Base-by-base conservation (phyloP, 1,140 invertebrate species). In the Procambarus clarkii region DNA sequence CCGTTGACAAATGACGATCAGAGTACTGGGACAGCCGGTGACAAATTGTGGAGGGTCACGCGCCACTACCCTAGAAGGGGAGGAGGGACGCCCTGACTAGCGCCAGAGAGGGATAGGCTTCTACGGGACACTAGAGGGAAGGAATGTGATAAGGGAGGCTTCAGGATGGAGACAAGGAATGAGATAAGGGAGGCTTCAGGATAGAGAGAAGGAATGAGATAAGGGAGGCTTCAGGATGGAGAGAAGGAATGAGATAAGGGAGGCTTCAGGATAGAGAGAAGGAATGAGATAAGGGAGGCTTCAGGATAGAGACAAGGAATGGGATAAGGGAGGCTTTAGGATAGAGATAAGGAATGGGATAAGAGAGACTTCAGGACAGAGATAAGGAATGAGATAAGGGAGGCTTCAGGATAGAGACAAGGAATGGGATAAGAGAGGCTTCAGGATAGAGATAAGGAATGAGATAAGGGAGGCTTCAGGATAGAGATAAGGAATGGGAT, bases 31-130 rank as follows among this genome's bases (percentile, higher is more conserved):
- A 83, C 81, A 83, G 58, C 60, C 58, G 69, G 81, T 83, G 81
- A 83, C 81, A 83, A 83, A 83, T 83, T 83, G 81, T 83, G 81
- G 60, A 69, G 60, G 81, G 81, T 45, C 81, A 83, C 81, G 81
- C 81, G n/a, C 69, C 81, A 64, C 81, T 74, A 74, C 69, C 69
- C 69, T n/a, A 0, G 60, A 21, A 18, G 69, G n/a, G 80, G 18
- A 8, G 44, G 80, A 24, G 21, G 60, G 50, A 18, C 15, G 48
- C 45, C 21, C 11, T 13, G 79, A n/a, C 7, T 2, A 34, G 8
- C 7, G 7, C 18, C 50, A 15, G 78, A 54, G 78, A 11, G 50
- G 78, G 78, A 34, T 34, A 34, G 34, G 34, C 34, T 34, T 34
- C 34, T 34, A 34, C 34, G 48, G 2, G 48, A 80, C 8, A 8